Evolutionary conservation across 2,888 invertebrate species (phyloP), one percentile per base, ranked within the genome.

Genomic region (Sipha maydis): DNA sequence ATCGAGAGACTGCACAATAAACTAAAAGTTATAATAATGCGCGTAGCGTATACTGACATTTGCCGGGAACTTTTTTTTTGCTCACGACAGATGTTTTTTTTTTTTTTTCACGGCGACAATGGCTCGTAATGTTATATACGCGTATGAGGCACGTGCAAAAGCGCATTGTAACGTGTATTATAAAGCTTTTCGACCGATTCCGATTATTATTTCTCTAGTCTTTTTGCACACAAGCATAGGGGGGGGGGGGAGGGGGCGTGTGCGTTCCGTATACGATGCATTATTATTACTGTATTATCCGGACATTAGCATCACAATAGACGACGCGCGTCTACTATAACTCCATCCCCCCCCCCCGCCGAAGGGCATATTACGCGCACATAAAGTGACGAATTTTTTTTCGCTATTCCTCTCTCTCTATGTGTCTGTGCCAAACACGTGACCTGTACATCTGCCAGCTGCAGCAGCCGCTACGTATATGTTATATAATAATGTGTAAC

Each of bases 371-470:
- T 56, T 56, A 21, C 56, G 56, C 56, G 61, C 25, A 25, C 21
- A 21, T 21, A 25, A 21, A 61, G 11, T 48, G 82, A 82, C 48
- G 69, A 82, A 21, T 61, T 61, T 61, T 25, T 19, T 41, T 41
- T 8, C 5, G 7, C 61, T 48, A 71, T 71, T 48, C 28, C 61
- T 21, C 41, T 48, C 41, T 14, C 48, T 48, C 48, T 11, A 0
- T 48, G 14, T 14, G 1, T 48, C 48, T 48, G 14, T 48, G 41
- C 48, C 69, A 31, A 82, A 82, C 82, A 48, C 82, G 82, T 48
- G 80, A 80, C 80, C 19, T 25, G 79, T 61, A 21, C 38, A 80
- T 67, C 80, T 80, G 82, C 82, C 69, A 28, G 48, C 82, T 25
- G 28, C 34, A 7, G 14, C 69, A 28, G 48, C 82, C 9, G 28